A percentile compares a stretch with the other conserved stretches of the same genome.
Conservation (phyloP, 2,113 vertebrate genomes). For the Struthidea cinerea region DNA sequence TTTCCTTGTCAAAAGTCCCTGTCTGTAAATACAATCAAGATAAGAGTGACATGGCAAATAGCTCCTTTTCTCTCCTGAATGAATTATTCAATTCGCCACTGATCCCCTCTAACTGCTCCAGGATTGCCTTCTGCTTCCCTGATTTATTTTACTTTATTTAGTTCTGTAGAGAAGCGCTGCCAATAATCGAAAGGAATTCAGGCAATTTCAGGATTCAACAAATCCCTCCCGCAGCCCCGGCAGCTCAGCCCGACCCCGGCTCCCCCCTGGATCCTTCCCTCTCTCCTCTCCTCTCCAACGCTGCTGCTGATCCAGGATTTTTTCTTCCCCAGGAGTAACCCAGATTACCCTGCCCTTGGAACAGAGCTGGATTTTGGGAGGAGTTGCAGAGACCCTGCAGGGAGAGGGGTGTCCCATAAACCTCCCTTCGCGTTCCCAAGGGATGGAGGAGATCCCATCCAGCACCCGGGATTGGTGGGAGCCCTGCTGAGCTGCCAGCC, state of each 20-base stretch:
- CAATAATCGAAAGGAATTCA: constrained; percentile 21
- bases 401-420: rapidly evolving
- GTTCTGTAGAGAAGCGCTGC: neutral
- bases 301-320: neutral
- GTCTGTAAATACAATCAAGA: constrained; percentile 64
- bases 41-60: constrained; percentile 61
- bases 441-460: neutral
- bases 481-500: rapidly evolving
- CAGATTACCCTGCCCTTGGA: neutral
- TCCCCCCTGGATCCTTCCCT: neutral
- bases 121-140: constrained; percentile 44
- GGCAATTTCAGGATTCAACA: constrained; percentile 8
- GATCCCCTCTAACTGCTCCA: constrained; percentile 58
- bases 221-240: neutral
- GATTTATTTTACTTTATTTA: constrained; percentile 57
- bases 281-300: neutral
- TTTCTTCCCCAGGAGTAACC: neutral
- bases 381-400: neutral
- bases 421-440: neutral
- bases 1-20: constrained; percentile 68
- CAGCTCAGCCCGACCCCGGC: neutral
- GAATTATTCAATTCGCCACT: constrained; percentile 67
- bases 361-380: neutral
- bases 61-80: constrained; percentile 53
- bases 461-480: rapidly evolving